Evolutionary conservation across 92 coral and sea anemone species (phyloP).

Genomic region (Ricordea florida): DNA sequence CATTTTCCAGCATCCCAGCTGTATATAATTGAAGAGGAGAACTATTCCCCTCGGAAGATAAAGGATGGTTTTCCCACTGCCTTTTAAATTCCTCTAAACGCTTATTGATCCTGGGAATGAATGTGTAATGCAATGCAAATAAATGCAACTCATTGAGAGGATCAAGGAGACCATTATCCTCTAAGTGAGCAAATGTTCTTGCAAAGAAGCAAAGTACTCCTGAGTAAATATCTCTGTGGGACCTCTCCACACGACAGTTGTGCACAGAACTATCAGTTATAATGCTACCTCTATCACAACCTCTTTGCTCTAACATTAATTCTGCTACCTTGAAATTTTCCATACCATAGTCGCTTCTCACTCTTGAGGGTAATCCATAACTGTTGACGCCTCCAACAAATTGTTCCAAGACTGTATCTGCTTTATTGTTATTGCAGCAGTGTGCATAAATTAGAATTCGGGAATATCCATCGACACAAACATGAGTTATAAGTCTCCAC

Average conservation of each 20-base stretch:
- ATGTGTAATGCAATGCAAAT: not conserved
- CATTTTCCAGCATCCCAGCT: slow-evolving; percentile 5
- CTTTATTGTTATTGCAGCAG: too few relatives aligned
- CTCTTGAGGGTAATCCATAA: slow-evolving; percentile 16
- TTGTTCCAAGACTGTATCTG: not conserved
- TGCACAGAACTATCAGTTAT: slow-evolving; percentile 14
- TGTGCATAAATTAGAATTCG: too few relatives aligned
- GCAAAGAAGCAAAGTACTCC: not conserved
- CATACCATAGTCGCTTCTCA: slow-evolving; percentile 9
- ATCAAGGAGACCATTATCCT: not conserved
- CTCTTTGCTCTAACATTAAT: slow-evolving; percentile 6
- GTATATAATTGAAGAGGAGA: slow-evolving; percentile 24
- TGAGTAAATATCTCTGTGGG: not conserved
- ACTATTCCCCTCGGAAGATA: not conserved
- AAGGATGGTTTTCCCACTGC: slow-evolving; percentile 1
- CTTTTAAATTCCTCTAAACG: not conserved
- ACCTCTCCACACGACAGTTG: slow-evolving; percentile 2
- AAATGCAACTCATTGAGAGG: not conserved
- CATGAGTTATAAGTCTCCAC: too few relatives aligned
- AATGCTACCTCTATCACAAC: not conserved
- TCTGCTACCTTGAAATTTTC: slow-evolving; percentile 7
- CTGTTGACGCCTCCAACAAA: not conserved
- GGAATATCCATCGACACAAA: too few relatives aligned
- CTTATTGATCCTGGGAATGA: not conserved
- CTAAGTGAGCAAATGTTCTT: not conserved